Percentiles rank a stretch among this genome's conserved stretches.
phyloP scores from a whole-genome alignment of 2,888 invertebrate species.

The Drosophila emarginata region DNA sequence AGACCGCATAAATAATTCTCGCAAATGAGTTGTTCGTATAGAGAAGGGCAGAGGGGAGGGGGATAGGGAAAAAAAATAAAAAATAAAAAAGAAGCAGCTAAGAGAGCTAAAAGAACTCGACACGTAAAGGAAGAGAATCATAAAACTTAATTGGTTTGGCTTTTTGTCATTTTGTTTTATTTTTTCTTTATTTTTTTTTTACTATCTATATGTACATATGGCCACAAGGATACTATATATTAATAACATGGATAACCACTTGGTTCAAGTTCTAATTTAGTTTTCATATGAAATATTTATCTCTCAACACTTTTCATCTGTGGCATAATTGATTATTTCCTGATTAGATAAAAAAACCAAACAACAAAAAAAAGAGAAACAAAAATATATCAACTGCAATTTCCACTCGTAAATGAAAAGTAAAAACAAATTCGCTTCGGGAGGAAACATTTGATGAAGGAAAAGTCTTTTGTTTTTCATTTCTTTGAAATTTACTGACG shows the following conservation, averaged over 20 bases:
- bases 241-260: not conserved
- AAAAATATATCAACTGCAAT: not conserved
- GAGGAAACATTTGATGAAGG: conserved; percentile 36
- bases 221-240: not conserved
- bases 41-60: not conserved
- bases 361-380: not conserved
- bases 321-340: conserved; percentile 1
- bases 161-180: too few relatives aligned
- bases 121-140: conserved; percentile 47
- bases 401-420: not conserved
- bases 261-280: not conserved
- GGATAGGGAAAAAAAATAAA: not conserved
- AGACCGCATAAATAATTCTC: conserved; percentile 44
- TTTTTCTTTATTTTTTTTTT: conserved; percentile 16
- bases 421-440: conserved; percentile 7
- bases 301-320: not conserved
- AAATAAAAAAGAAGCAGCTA: conserved; percentile 8
- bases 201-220: not conserved
- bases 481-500: not conserved
- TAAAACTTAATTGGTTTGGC: conserved; percentile 40
- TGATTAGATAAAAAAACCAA: not conserved
- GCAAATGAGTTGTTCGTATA: conserved; percentile 40
- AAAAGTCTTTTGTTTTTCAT: conserved; percentile 27
- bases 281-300: not conserved
- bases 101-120: conserved; percentile 41